These are phyloP conservation scores for Heliocidaris tuberculata DNA, from an alignment of 35 echinoderm and acorn worm species.

Conservation along the genomic window DNA sequence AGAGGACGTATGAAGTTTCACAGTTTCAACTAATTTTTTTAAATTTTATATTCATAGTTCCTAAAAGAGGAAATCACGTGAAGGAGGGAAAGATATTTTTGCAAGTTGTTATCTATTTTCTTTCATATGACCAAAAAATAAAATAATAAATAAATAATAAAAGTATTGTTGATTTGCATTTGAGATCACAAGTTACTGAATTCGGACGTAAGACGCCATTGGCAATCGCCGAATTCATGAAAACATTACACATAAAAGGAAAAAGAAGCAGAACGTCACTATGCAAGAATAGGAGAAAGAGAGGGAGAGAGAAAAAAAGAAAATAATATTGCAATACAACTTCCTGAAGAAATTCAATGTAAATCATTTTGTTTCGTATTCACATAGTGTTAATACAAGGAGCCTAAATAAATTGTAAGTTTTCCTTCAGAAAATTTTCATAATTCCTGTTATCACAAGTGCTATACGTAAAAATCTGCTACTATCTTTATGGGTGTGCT, in stretches of 20 bases:
- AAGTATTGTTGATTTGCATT: not conserved
- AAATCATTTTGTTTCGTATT: too few species aligned
- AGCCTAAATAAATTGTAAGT: too few species aligned
- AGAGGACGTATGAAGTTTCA: not conserved
- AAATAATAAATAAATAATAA: not conserved
- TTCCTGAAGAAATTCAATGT: too few species aligned
- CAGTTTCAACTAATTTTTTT: not conserved
- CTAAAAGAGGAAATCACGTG: not conserved
- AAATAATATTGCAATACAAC: too few species aligned
- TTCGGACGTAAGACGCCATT: not conserved
- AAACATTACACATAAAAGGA: not conserved
- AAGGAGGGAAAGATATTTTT: not conserved
- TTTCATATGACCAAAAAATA: not conserved
- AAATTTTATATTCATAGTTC: not conserved
- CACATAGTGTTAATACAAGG: too few species aligned
- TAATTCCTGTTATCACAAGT: too few species aligned
- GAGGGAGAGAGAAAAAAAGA: too few species aligned
- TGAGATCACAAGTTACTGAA: not conserved
- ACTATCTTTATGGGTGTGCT: too few species aligned
- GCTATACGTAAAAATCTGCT: too few species aligned
- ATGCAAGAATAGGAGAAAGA: too few species aligned
- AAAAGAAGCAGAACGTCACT: too few species aligned
- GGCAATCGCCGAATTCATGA: not conserved
- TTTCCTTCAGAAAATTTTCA: too few species aligned
- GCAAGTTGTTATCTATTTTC: not conserved